Percentiles rank a stretch among this genome's conserved stretches.
Conservation (phyloP, 1,140 invertebrate species). For the Bombus confusus region DNA sequence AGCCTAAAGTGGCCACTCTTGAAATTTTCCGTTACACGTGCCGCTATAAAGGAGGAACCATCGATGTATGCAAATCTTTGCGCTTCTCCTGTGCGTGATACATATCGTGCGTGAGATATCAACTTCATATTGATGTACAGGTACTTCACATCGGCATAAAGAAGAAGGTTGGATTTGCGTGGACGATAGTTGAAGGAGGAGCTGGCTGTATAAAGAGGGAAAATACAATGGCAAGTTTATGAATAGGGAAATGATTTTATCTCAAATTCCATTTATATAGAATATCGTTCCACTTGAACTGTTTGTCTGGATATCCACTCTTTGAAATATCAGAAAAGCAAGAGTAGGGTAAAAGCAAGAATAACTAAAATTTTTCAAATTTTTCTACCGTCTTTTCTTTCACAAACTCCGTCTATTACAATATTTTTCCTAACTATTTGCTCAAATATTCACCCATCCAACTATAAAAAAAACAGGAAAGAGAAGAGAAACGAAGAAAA, state of each 20-base stretch:
- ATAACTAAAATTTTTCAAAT: too few relatives aligned
- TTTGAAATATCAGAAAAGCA: not conserved
- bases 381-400: too few relatives aligned
- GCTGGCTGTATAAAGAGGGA: too few relatives aligned
- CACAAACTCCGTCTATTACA: too few relatives aligned
- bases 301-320: too few relatives aligned
- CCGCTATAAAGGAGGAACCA: not conserved
- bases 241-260: too few relatives aligned
- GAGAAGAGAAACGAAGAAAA: not conserved
- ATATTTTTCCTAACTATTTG: too few relatives aligned
- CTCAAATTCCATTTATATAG: too few relatives aligned
- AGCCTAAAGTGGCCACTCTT: slow-evolving; percentile 17
- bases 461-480: not conserved
- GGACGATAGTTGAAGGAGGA: not conserved
- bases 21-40: not conserved
- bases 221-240: not conserved
- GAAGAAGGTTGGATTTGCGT: not conserved
- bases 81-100: not conserved
- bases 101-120: not conserved
- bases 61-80: not conserved
- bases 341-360: too few relatives aligned
- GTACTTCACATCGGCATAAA: not conserved
- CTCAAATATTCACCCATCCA: not conserved
- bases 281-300: too few relatives aligned
- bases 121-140: not conserved